Percentiles rank a stretch among this genome's conserved stretches.
Conservation (phyloP, 2,888 invertebrate genomes). For the Neoscelio sp. region DNA sequence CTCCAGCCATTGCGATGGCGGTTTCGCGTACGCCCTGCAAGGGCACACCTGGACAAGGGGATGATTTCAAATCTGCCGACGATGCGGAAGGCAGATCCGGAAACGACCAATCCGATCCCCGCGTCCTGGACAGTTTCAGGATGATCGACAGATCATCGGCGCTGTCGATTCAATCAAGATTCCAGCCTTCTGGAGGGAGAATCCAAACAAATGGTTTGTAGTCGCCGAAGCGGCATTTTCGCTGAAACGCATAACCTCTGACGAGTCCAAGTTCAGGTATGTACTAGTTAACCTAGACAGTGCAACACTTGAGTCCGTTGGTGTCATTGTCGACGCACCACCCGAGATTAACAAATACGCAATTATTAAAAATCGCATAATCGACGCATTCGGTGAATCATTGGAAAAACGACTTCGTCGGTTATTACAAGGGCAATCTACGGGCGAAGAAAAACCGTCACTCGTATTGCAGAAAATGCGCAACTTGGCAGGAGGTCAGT, state of each 20-base stretch:
- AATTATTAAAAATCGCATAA: conserved; percentile 4
- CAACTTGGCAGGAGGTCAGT: not conserved
- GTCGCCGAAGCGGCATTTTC: conserved; percentile 24
- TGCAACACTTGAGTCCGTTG: not conserved
- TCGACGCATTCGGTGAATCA: conserved; percentile 12
- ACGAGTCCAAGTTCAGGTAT: conserved; percentile 33
- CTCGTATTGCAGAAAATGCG: not conserved
- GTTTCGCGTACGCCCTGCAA: too few species aligned
- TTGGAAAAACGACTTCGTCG: not conserved
- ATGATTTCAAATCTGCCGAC: too few species aligned
- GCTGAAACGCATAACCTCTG: conserved; percentile 7
- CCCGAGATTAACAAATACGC: conserved; percentile 1
- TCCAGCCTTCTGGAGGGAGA: conserved; percentile 1
- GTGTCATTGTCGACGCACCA: not conserved
- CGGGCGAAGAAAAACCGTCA: conserved; percentile 1
- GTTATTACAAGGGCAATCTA: not conserved
- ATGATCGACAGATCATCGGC: not conserved
- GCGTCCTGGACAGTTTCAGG: too few species aligned
- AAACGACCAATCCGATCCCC: too few species aligned
- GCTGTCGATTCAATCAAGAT: not conserved
- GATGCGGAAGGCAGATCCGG: too few species aligned
- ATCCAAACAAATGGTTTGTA: conserved; percentile 26
- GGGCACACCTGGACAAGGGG: too few species aligned
- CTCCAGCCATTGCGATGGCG: too few species aligned
- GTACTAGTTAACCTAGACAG: conserved; percentile 20